Conservation (phyloP, 2,888 invertebrate genomes). For the Drosophila differens region DNA sequence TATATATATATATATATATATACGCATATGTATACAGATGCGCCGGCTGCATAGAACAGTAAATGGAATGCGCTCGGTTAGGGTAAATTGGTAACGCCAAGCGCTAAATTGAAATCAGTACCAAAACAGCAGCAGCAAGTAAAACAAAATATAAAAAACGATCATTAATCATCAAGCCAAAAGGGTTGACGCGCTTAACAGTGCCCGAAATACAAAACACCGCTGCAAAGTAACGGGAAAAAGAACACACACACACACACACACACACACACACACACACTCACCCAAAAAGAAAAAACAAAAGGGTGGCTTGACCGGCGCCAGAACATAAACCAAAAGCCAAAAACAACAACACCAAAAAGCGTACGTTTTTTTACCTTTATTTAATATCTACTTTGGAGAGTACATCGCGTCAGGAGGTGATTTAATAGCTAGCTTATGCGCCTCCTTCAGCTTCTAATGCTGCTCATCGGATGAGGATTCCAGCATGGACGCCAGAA, state of each 20-base stretch:
- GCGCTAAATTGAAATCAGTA: slow-evolving; percentile 75
- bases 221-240: slow-evolving; percentile 20
- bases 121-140: slow-evolving; percentile 58
- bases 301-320: slow-evolving; percentile 65
- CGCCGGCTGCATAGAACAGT: neutral
- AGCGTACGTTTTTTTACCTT: slow-evolving; percentile 2
- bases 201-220: slow-evolving; percentile 54
- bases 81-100: slow-evolving; percentile 33
- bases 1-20: neutral
- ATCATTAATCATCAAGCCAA: slow-evolving; percentile 74
- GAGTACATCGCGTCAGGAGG: neutral
- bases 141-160: slow-evolving; percentile 60
- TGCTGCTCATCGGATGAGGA: slow-evolving; percentile 43
- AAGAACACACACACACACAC: neutral
- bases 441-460: neutral
- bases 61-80: neutral
- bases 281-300: slow-evolving; percentile 3
- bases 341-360: slow-evolving; percentile 2
- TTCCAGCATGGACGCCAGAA: slow-evolving; percentile 43
- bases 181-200: slow-evolving; percentile 75
- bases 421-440: slow-evolving; percentile 10
- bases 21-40: neutral
- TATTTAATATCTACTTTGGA: slow-evolving; percentile 14
- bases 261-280: neutral
- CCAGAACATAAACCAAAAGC: slow-evolving; percentile 36